Base-by-base conservation (phyloP, 2,888 invertebrate genomes). In the Scaptomyza cyrtandrae region DNA sequence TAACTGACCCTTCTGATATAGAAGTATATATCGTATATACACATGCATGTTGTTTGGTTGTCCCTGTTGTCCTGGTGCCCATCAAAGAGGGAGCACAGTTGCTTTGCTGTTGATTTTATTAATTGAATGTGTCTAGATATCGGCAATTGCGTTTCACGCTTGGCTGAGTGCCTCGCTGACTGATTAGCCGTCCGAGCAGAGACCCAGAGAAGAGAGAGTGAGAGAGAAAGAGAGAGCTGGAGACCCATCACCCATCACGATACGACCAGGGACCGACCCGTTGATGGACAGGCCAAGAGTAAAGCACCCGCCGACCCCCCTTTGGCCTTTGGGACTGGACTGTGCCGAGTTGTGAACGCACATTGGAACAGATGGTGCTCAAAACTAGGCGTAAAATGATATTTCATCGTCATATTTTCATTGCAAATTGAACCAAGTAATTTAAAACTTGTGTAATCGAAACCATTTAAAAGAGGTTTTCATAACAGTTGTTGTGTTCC, bases 141-240 rank as follows among this genome's bases (percentile, higher is more conserved):
- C 81, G 78, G 75, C 81, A 86, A 86, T 86, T 81, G 88, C 65
- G 77, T 80, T 85, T 87, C 88, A 85, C 85, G 88, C 86, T 87
- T 83, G 61, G 77, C 75, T 78, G 84, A 81, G 74, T 85, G 83
- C 71, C 70, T 75, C 69, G 80, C 75, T 78, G 86, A 84, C 84
- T 81, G 86, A 86, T 86, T 83, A 84, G 71, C 66, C 63, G 56
- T 14, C 37, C 24, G 41, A 57, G 61, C 45, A 43, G 13, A 48
- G 13, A 46, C 9, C 31, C 19, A 37, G 50, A 44, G 37, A 24
- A 1, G n/a, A n/a, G n/a, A 19, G 19, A 14, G 6, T 35, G 39
- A 29, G 10, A 4, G 0, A 33, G 31, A 19, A 3, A 16, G 44
- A n/a, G 39, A 37, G n/a, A 49, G 27, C 11, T 29, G 39, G 27